Percentiles rank a stretch among this genome's conserved stretches.
phyloP scores from a whole-genome alignment of 1,140 invertebrate genomes.

The Anastrepha ludens region DNA sequence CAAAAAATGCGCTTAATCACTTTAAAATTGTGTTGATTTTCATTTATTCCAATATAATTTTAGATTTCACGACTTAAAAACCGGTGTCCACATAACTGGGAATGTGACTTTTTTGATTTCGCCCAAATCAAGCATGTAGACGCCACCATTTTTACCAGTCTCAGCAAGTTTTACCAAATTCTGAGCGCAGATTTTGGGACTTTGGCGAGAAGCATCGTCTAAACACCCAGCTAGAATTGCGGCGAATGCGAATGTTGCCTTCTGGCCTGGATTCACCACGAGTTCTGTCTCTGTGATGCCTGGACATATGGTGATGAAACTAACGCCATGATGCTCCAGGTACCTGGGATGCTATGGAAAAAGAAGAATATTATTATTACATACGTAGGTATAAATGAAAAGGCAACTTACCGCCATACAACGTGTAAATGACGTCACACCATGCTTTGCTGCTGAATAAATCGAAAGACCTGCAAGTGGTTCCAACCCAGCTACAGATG shows the following conservation, averaged over 20 bases:
- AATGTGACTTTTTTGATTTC: conserved; percentile 53
- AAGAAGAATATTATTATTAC: neutral
- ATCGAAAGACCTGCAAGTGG: conserved; percentile 63
- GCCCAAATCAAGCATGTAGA: conserved; percentile 56
- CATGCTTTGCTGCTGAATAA: conserved; percentile 74
- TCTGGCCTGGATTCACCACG: conserved; percentile 60
- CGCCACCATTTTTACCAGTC: conserved; percentile 57
- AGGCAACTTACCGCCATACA: conserved; percentile 58
- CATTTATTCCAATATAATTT: no score
- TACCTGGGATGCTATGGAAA: conserved; percentile 60
- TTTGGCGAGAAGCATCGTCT: conserved; percentile 17
- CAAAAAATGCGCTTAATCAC: no score
- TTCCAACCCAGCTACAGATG: conserved; percentile 77
- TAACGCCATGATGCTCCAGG: conserved; percentile 60
- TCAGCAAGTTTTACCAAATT: conserved; percentile 53
- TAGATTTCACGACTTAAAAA: conserved; percentile 10
- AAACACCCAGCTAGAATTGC: conserved; percentile 14
- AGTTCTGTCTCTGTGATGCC: conserved; percentile 66
- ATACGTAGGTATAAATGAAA: neutral
- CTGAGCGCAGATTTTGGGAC: conserved; percentile 53
- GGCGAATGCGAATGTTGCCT: conserved; percentile 60
- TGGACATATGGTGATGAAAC: conserved; percentile 68
- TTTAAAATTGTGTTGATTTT: no score
- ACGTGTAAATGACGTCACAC: conserved; percentile 72
- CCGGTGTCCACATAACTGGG: conserved; percentile 48